Evolutionary conservation across 2,113 vertebrate species (phyloP), one percentile per base, ranked within the genome.

Genomic region (Ranitomeya imitator): DNA sequence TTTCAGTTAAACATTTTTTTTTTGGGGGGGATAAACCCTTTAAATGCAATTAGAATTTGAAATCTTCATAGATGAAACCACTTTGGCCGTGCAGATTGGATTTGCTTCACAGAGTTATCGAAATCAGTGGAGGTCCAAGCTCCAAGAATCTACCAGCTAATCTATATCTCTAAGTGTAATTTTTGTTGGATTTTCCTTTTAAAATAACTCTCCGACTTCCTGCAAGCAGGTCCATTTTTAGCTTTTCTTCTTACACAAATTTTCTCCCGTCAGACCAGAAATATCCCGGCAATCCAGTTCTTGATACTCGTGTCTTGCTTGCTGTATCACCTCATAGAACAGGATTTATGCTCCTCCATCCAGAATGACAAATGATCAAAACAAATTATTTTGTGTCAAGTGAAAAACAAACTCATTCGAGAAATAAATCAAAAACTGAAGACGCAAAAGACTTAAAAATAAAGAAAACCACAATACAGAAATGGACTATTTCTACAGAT

Each of bases 301-400:
- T 16, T 15, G 14, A 21, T 23, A 23, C 54, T 59, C 21, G 4
- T 2, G 77, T 26, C 69, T 79, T 57, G 23, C n/a, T 23, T 26
- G 23, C n/a, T 15, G 26, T 19, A 37, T 37, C 31, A 37, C 9
- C 60, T 51, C 9, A 51, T 7, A 54, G 6, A 8, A 65, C 63
- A 54, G n/a, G 51, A 71, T 84, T 71, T 84, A 84, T 71, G 82
- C 16, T 21, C 45, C 23, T 21, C 45, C 23, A 55, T 55, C 1
- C 63, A 26, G 19, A 83, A 37, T 69, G 61, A 69, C 63, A 69
- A 5, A 80, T 51, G 21, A 14, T 83, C 51, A 55, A 54, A 84
- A 84, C 63, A 84, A 69, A 54, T 69, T 67, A 83, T 83, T 83
- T 23, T 71, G 51, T 26, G 21, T 69, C 63, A 26, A 52, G 63